A percentile compares a stretch with the other conserved stretches of the same genome.
phyloP scores from a whole-genome alignment of 2,888 invertebrate species.

The Dryobotodes eremita region DNA sequence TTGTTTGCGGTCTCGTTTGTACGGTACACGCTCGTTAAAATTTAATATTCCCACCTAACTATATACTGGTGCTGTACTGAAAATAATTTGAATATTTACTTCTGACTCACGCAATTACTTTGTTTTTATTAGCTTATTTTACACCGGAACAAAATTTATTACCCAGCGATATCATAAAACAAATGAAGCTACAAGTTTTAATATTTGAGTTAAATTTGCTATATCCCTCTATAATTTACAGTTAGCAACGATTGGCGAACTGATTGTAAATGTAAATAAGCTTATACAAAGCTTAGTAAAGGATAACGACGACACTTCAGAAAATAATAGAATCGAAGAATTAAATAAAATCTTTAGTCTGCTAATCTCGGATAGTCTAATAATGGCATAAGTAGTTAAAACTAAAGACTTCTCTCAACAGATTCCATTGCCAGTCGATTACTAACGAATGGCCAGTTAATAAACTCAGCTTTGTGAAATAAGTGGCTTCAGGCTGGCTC shows the following conservation, averaged over 20 bases:
- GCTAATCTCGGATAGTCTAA: not conserved
- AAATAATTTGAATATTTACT: conserved; percentile 35
- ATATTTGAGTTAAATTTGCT: not conserved
- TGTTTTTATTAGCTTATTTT: conserved; percentile 8
- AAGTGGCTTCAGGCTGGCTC: conserved; percentile 13
- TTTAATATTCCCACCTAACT: conserved; percentile 16
- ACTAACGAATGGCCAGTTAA: conserved; percentile 34
- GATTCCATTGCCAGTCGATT: conserved; percentile 34
- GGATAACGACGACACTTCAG: not conserved
- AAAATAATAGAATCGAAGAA: conserved; percentile 11
- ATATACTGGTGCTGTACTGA: conserved; percentile 5
- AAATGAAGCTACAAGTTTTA: not conserved
- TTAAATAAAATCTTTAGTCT: not conserved
- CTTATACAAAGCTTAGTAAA: not conserved
- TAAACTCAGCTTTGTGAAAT: conserved; percentile 23
- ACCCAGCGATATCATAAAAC: not conserved
- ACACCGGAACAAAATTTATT: not conserved
- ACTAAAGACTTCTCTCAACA: conserved; percentile 24
- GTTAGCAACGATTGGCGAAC: not conserved
- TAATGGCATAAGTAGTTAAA: conserved; percentile 13
- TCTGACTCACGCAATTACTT: conserved; percentile 12
- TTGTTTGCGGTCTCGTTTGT: conserved; percentile 28
- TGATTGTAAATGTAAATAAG: not conserved
- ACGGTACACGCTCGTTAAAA: conserved; percentile 20
- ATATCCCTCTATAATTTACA: not conserved